Conservation (phyloP, 1,140 invertebrate genomes). For the Battus philenor region DNA sequence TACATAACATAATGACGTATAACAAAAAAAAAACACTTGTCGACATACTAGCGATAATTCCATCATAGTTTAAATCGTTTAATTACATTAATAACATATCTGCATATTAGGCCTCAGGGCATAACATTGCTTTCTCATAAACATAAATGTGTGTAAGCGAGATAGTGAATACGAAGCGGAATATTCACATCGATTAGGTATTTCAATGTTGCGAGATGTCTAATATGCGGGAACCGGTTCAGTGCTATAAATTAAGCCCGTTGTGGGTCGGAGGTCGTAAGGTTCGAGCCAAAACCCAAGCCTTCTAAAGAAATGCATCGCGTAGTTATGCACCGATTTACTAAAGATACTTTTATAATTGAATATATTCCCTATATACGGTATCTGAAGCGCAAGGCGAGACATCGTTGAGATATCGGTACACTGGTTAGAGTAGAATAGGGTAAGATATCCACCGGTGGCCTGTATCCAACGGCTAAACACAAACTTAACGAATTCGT, state of each 20-base stretch:
- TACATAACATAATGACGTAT: too few relatives aligned
- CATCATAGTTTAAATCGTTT: too few relatives aligned
- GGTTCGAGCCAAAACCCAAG: constrained; percentile 6
- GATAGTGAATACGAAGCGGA: neutral
- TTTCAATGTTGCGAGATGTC: constrained; percentile 3
- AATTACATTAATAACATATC: neutral
- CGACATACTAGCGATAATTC: too few relatives aligned
- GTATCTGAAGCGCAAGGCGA: too few relatives aligned
- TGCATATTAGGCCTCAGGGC: neutral
- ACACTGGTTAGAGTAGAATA: too few relatives aligned
- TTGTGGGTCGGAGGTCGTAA: constrained; percentile 25
- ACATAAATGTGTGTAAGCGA: neutral
- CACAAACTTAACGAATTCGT: too few relatives aligned
- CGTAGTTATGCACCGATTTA: neutral
- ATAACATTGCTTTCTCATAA: neutral
- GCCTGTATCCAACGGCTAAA: too few relatives aligned
- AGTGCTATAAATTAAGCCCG: constrained; percentile 26
- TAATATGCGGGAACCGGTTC: constrained; percentile 22
- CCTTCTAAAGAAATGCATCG: constrained; percentile 1
- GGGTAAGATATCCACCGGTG: too few relatives aligned
- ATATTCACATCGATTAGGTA: constrained; percentile 13
- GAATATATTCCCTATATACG: too few relatives aligned
- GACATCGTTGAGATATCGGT: too few relatives aligned
- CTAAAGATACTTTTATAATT: too few relatives aligned
- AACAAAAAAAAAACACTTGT: too few relatives aligned